Percentiles rank a stretch among this genome's conserved stretches.
These are phyloP conservation scores for Eurypyga helias DNA, from an alignment of 2,113 vertebrate genomes.

Conservation along the genomic window DNA sequence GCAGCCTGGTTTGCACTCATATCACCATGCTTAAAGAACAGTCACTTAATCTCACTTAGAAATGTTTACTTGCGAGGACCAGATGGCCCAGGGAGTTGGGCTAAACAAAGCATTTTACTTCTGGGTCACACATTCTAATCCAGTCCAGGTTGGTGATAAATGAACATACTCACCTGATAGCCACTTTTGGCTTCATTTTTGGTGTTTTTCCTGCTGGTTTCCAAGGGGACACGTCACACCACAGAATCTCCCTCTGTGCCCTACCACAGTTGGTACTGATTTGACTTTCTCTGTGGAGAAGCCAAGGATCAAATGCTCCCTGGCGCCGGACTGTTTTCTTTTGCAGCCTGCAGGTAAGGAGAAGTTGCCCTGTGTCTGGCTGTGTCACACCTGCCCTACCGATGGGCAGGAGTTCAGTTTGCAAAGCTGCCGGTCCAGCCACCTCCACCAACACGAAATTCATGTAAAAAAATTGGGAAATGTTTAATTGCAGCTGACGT, in stretches of 20 bases:
- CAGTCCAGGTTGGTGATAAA: conserved; percentile 45
- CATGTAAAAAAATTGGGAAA: not conserved
- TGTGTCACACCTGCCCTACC: not conserved
- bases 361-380: conserved; percentile 34
- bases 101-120: conserved; percentile 65
- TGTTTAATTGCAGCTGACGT: conserved; percentile 50
- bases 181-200: conserved; percentile 10
- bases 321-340: conserved; percentile 48
- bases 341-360: conserved; percentile 53
- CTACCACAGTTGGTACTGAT: conserved; percentile 28
- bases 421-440: not conserved
- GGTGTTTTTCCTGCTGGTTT: conserved; percentile 4
- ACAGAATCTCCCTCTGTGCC: not conserved
- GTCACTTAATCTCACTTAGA: conserved; percentile 58
- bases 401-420: conserved; percentile 5
- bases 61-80: conserved; percentile 50
- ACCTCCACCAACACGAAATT: not conserved
- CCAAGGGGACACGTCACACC: not conserved
- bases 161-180: conserved; percentile 40
- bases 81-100: conserved; percentile 39
- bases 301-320: conserved; percentile 33
- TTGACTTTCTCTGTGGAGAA: conserved; percentile 21
- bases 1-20: conserved; percentile 36
- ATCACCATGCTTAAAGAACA: conserved; percentile 33
- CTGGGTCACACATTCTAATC: conserved; percentile 51